Base-by-base conservation (phyloP, 2,113 vertebrate species). In the Varanus salvator region DNA sequence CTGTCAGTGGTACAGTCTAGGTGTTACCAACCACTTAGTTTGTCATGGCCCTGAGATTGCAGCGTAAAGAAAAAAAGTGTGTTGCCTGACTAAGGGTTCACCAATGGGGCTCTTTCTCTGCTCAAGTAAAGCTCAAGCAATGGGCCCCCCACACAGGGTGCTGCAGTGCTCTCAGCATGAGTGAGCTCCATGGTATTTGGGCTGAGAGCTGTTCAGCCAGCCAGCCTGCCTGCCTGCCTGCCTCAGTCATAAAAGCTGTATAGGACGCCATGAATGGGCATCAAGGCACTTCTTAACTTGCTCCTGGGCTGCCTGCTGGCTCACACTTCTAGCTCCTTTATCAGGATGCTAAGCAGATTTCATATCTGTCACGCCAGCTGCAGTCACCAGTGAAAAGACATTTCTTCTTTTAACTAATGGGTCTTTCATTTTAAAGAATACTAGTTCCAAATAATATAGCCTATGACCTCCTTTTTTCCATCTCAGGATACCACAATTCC, bases 101-200 rank as follows among this genome's bases (percentile, higher is more conserved):
- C 52, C 88, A 76, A 76, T 68, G 74, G 87, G 57, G 9, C 57
- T 60, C 57, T 60, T 60, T 78, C 11, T 90, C 69, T 85, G 72
- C 48, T 21, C 0, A 0, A 87, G 83, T 60, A 31, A 82, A 66
- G 0, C 4, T 0, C 0, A 52, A 80, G 60, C 87, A 72, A 76
- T 64, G 69, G 71, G 15, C 25, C 72, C 52, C 57, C 34, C 19
- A 4, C 25, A 50, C 38, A 69, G 50, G 8, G 38, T 8, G 27
- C 48, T 75, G 38, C 34, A 86, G 14, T 9, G 38, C 69, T 48
- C 44, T 69, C 84, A 31, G 38, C 7, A n/a, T 34, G 12, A 44
- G 34, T 23, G 21, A 5, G 23, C 15, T 76, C 74, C 74, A 54
- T 74, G 52, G 21, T 34, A 34, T 57, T 34, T 25, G 27, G 2